Base-by-base conservation (phyloP, 2,113 vertebrate species). In the Lophura nycthemera region DNA sequence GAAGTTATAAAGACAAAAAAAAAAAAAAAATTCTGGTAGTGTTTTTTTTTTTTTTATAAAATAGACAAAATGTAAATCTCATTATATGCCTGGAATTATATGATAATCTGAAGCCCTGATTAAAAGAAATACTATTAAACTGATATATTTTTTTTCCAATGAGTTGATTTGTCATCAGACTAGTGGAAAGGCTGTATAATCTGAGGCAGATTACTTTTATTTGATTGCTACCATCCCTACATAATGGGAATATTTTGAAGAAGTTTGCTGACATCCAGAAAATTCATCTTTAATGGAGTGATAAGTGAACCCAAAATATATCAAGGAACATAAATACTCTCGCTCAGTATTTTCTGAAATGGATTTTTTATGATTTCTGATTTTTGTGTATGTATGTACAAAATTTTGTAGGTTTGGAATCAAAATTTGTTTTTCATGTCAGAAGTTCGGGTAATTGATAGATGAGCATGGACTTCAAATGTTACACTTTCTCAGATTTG, bases 31-130 rank as follows among this genome's bases (percentile, higher is more conserved):
- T 74, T 50, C 24, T 67, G 22, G 42, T 42, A 77, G 50, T 47
- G 34, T 10, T 64, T 77, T 50, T 11, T 48, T 48, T 13, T 25
- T 50, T 13, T 19, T 47, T 47, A 67, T 45, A 91, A 91, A 92
- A 66, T 21, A 79, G 52, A 64, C 42, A 88, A 94, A 94, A 88
- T 59, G 2, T 76, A 52, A 2, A 0, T 83, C 73, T 84, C 38
- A 30, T 84, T 87, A 54, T 65, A 12, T 86, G 25, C 50, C 27
- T 83, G 75, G 21, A 63, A 67, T 52, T 71, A 29, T 64, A 64
- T 76, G 18, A 80, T 71, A 93, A 92, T 72, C 61, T 76, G 82
- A 81, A 93, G 50, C 11, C 10, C n/a, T 83, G 63, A 90, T 93
- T 80, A 87, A 88, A 95, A 61, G 14, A 7, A 64, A 63, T 70